These are phyloP conservation scores for Leptodirus hochenwartii DNA, from an alignment of 2,888 invertebrate genomes.

Conservation along the genomic window DNA sequence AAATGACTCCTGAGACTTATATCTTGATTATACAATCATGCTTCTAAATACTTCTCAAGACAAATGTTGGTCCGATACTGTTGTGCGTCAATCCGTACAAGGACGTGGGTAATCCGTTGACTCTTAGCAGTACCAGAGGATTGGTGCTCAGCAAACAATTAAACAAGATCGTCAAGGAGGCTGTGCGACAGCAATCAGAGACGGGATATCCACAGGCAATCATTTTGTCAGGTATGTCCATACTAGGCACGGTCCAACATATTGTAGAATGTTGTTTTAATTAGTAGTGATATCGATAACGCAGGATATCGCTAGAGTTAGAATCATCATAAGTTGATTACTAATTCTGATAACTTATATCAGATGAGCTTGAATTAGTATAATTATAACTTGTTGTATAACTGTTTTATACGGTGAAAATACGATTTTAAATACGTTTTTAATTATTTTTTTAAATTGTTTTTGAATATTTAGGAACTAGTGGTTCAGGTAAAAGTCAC, in stretches of 20 bases:
- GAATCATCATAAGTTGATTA: too few species aligned
- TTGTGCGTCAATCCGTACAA: slow-evolving; percentile 80
- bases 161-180: slow-evolving; percentile 77
- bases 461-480: slow-evolving; percentile 42
- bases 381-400: too few species aligned
- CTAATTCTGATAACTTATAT: too few species aligned
- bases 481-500: slow-evolving; percentile 88
- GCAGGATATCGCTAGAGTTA: too few species aligned
- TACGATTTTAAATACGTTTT: too few species aligned
- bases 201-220: slow-evolving; percentile 92
- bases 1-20: too few species aligned
- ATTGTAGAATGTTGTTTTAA: slow-evolving; percentile 7
- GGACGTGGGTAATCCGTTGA: slow-evolving; percentile 74
- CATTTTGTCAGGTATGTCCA: slow-evolving; percentile 57
- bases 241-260: slow-evolving; percentile 1
- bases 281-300: too few species aligned
- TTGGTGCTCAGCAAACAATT: slow-evolving; percentile 63
- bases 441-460: slow-evolving; percentile 3
- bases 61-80: slow-evolving; percentile 81
- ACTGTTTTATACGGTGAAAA: too few species aligned
- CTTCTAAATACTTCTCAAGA: slow-evolving; percentile 39
- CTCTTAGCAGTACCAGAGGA: slow-evolving; percentile 54
- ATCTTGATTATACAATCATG: not conserved
- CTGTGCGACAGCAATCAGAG: slow-evolving; percentile 84
- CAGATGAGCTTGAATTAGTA: too few species aligned